These are phyloP conservation scores for Eupithecia centaureata DNA, from an alignment of 2,888 invertebrate genomes.

Conservation along the genomic window DNA sequence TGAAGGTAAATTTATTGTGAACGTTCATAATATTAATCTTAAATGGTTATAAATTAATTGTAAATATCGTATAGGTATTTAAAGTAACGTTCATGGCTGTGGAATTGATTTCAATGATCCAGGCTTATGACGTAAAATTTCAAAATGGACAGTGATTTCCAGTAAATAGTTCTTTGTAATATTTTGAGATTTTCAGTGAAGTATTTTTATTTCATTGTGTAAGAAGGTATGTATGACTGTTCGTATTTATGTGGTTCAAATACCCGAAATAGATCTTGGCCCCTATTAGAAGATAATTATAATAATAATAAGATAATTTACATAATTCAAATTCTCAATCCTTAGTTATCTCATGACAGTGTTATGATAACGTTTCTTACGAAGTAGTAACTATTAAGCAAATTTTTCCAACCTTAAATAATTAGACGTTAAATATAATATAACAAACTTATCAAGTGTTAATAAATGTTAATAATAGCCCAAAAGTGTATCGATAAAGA, in stretches of 20 bases:
- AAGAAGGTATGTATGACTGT: neutral
- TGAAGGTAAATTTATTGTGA: neutral
- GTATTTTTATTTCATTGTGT: neutral
- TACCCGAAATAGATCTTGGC: neutral
- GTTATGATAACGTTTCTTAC: neutral
- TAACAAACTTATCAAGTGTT: neutral
- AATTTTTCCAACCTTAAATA: neutral
- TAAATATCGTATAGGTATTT: constrained; percentile 6
- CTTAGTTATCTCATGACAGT: neutral
- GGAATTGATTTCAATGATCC: neutral
- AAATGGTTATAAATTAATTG: neutral
- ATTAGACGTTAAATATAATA: neutral
- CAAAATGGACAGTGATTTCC: neutral
- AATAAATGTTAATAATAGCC: neutral
- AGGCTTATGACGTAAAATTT: neutral
- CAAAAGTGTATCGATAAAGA: neutral
- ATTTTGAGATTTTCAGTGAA: neutral
- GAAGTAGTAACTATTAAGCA: neutral
- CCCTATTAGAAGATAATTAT: too few relatives aligned
- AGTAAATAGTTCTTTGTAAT: neutral
- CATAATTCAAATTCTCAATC: too few relatives aligned
- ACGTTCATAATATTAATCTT: neutral
- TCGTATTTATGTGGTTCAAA: neutral
- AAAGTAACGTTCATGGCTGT: neutral
- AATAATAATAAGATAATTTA: too few relatives aligned